phyloP scores from a whole-genome alignment of 2,797 vertebrate species.

The Heliangelus exortis region DNA sequence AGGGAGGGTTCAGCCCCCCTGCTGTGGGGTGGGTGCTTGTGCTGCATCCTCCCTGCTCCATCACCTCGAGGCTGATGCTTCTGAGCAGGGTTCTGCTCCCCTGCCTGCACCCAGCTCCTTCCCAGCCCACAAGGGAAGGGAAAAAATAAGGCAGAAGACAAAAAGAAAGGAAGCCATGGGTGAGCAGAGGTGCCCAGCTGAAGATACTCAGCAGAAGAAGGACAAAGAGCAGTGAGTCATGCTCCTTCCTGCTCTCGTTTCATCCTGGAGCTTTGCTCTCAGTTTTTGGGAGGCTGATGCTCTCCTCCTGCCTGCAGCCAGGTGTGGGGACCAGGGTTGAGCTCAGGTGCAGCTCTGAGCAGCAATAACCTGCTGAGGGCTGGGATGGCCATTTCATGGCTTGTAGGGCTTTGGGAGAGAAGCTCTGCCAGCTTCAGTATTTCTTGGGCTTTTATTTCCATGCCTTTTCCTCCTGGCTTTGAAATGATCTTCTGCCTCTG shows the following conservation, averaged over 20 bases:
- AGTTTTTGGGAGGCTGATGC: accelerated
- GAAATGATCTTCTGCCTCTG: not conserved
- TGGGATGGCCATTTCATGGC: accelerated
- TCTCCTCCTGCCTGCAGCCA: accelerated
- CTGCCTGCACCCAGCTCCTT: not conserved
- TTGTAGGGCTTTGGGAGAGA: not conserved
- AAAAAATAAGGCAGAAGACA: too few relatives aligned
- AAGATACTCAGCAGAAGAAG: not conserved
- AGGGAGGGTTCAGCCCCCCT: not conserved
- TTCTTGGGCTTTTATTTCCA: not conserved
- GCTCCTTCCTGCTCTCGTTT: not conserved
- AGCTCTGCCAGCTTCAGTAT: not conserved
- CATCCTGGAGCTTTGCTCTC: not conserved
- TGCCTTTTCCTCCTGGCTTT: not conserved
- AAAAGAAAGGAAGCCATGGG: not conserved
- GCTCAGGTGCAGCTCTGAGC: not conserved
- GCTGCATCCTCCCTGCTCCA: not conserved
- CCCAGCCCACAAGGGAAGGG: accelerated
- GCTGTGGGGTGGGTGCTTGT: accelerated
- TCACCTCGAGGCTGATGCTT: not conserved
- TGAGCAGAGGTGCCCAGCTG: not conserved
- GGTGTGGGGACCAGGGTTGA: not conserved
- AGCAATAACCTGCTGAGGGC: not conserved
- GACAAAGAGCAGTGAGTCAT: not conserved
- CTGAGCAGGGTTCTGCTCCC: not conserved